Evolutionary conservation across 2,797 vertebrate genomes (phyloP), one percentile per base, ranked within the genome.

Genomic region (Anas acuta): DNA sequence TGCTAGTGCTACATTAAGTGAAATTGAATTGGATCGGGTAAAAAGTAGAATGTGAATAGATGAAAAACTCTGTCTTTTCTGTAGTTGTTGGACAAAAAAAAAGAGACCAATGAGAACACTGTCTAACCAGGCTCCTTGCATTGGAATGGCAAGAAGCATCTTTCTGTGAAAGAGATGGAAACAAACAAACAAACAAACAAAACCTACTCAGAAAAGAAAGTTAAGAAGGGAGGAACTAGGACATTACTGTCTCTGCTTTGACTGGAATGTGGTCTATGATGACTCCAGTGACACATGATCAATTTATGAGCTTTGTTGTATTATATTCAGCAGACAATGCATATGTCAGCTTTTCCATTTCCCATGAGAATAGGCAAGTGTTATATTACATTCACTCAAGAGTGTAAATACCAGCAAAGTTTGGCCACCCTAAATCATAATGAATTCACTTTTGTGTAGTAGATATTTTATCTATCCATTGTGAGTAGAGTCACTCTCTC

Each of bases 301-400:
- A 87, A 78, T 92, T 94, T 94, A 49, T 65, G 32, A 71, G 56
- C 77, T 92, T 79, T 90, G 67, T 57, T 93, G 73, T 75, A 41
- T 39, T 76, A 49, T 13, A 41, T 65, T 72, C 1, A 28, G 0
- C 25, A 69, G 82, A 72, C 61, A 88, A 77, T n/a, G 70, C 61
- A 81, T 26, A 61, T 82, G 53, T 79, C 77, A 93, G 53, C 56
- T 3, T 64, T 70, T 87, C 49, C 49, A 39, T 66, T 79, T 84
- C 64, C 58, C 70, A 4, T 0, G 25, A 70, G 80, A 95, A 53
- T 4, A 12, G 47, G 30, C 10, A 64, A 70, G 13, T 64, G 30
- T 69, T 74, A 9, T 17, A 64, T 81, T 71, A 62, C 22, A 56
- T 60, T 75, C 62, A 62, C 26, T 53, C 20, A 75, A 45, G 41